These are phyloP conservation scores for Calliopum simillimum DNA, from an alignment of 2,888 invertebrate genomes.

Conservation along the genomic window DNA sequence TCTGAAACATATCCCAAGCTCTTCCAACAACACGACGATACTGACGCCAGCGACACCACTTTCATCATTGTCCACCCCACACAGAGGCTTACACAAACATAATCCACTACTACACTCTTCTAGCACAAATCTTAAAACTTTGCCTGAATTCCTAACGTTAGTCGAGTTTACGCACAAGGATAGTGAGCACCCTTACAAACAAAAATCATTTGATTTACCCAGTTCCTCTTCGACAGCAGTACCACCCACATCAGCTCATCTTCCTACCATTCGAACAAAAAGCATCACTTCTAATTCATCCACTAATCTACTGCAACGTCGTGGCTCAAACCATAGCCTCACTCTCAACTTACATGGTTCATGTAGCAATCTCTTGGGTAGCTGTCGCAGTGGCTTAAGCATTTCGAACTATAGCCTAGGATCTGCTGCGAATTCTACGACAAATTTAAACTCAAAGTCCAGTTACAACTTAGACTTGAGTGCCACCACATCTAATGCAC, in stretches of 20 bases:
- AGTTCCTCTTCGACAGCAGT: constrained; percentile 30
- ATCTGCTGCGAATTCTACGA: constrained; percentile 64
- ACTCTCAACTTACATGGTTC: constrained; percentile 72
- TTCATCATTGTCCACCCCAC: constrained; percentile 24
- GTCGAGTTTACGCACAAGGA: constrained; percentile 70
- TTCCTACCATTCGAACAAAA: constrained; percentile 40
- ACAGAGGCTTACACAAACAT: constrained; percentile 53
- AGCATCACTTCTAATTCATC: constrained; percentile 49
- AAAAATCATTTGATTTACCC: constrained; percentile 59
- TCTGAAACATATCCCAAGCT: constrained; percentile 37
- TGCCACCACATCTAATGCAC: constrained; percentile 39
- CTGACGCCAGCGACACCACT: constrained; percentile 36
- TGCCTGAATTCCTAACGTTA: constrained; percentile 78
- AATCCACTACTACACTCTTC: constrained; percentile 67
- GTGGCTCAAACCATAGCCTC: constrained; percentile 74
- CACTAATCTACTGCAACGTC: constrained; percentile 68
- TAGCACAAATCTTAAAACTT: constrained; percentile 77
- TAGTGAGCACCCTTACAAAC: constrained; percentile 55
- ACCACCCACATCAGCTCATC: constrained; percentile 22
- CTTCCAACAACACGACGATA: constrained; percentile 40
- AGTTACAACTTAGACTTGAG: constrained; percentile 56
- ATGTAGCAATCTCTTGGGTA: constrained; percentile 63
- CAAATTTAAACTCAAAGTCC: constrained; percentile 58
- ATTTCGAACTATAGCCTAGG: constrained; percentile 71
- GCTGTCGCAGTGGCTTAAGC: constrained; percentile 66